Percentiles rank a stretch among this genome's conserved stretches.
Conservation (phyloP, 2,888 invertebrate species). For the Tortrix viridana region DNA sequence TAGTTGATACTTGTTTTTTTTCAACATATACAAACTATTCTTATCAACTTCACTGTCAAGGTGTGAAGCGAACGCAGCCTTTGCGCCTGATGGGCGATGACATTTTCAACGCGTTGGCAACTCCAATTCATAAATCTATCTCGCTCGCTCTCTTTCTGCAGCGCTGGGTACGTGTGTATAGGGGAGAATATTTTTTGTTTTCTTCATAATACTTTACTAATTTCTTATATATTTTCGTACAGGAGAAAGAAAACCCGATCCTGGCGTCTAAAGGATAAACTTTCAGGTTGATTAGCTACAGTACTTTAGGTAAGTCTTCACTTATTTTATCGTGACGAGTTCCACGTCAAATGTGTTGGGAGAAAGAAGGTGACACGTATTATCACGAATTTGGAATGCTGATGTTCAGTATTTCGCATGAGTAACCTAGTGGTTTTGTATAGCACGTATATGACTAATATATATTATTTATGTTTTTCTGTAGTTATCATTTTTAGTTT, state of each 20-base stretch:
- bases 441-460: slow-evolving; percentile 7
- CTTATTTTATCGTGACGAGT: slow-evolving; percentile 67
- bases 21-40: too few relatives aligned
- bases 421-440: slow-evolving; percentile 7
- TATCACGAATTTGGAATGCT: slow-evolving; percentile 70
- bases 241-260: slow-evolving; percentile 72
- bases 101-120: slow-evolving; percentile 35
- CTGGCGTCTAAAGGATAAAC: slow-evolving; percentile 76
- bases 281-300: slow-evolving; percentile 79
- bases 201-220: slow-evolving; percentile 50
- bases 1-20: too few relatives aligned
- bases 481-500: slow-evolving; percentile 7
- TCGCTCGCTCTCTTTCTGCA: slow-evolving; percentile 63
- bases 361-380: slow-evolving; percentile 81
- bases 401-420: slow-evolving; percentile 45
- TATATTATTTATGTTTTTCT: slow-evolving; percentile 15
- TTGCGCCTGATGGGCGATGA: slow-evolving; percentile 17
- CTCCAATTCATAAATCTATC: slow-evolving; percentile 56
- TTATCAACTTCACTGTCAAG: background rate
- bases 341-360: slow-evolving; percentile 84
- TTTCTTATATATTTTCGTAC: slow-evolving; percentile 57
- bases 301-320: slow-evolving; percentile 76
- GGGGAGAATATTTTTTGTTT: slow-evolving; percentile 50
- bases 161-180: slow-evolving; percentile 76
- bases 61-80: slow-evolving; percentile 20